Conservation (phyloP, 2,113 vertebrate species). For the Arothron firmamentum region DNA sequence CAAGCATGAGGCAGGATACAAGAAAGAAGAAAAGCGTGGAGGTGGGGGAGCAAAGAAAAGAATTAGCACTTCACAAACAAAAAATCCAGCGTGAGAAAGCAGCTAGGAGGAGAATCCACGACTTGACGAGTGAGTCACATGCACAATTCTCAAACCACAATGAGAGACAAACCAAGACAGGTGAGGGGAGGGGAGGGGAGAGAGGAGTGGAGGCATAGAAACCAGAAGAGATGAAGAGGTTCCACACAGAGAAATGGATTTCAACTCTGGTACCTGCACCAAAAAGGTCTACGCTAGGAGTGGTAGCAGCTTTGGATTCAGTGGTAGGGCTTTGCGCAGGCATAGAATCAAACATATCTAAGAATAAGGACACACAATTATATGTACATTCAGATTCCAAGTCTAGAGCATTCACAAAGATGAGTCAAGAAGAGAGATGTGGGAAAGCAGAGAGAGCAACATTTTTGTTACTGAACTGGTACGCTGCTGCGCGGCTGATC, state of each 20-base stretch:
- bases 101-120: constrained; percentile 48
- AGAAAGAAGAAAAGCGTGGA: constrained; percentile 70
- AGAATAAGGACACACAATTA: constrained; percentile 88
- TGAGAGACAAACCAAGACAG: constrained; percentile 68
- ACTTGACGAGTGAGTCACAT: constrained; percentile 57
- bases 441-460: constrained; percentile 51
- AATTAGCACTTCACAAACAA: constrained; percentile 63
- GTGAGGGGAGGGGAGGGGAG: constrained; percentile 36
- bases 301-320: constrained; percentile 90
- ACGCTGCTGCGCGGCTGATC: constrained; percentile 26
- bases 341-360: constrained; percentile 99
- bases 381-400: constrained; percentile 64
- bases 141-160: constrained; percentile 72
- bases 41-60: constrained; percentile 57
- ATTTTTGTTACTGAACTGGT: constrained; percentile 21
- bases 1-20: constrained; percentile 69
- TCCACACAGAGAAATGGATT: constrained; percentile 68
- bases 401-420: constrained; percentile 60
- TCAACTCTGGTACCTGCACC: constrained; percentile 89
- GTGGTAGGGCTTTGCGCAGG: constrained; percentile 86
- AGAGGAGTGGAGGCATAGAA: constrained; percentile 57
- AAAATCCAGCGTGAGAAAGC: constrained; percentile 54
- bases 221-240: constrained; percentile 64
- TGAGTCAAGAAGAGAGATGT: constrained; percentile 53
- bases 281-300: constrained; percentile 99